Conservation (phyloP, 2,888 invertebrate species). For the Tachina grossa region DNA sequence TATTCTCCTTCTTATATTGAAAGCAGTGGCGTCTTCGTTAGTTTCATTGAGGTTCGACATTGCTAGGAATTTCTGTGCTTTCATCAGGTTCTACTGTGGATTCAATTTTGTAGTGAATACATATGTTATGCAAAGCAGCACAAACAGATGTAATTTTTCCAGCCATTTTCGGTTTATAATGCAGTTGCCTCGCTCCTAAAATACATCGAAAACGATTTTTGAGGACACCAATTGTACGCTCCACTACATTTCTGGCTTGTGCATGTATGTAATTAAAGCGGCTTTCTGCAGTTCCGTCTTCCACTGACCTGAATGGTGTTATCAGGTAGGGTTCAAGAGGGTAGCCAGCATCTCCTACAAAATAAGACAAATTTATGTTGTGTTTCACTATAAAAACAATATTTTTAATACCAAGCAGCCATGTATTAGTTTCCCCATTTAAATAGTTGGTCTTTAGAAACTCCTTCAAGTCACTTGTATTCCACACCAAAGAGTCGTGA, state of each 20-base stretch:
- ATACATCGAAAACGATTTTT: no score
- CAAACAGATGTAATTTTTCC: no score
- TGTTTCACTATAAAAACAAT: conserved; percentile 10
- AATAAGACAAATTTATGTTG: conserved; percentile 18
- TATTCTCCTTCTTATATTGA: no score
- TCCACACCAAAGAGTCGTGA: no score
- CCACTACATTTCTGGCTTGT: background rate
- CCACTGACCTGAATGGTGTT: conserved; percentile 16
- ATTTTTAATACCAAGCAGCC: conserved; percentile 18
- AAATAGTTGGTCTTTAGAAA: background rate
- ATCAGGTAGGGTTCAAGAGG: conserved; percentile 13
- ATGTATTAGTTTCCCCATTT: conserved; percentile 10
- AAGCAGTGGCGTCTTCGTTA: conserved; percentile 21
- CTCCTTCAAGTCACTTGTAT: background rate
- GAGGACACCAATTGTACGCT: no score
- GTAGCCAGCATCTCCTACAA: conserved; percentile 7
- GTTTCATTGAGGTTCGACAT: conserved; percentile 17
- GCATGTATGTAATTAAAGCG: conserved; percentile 23
- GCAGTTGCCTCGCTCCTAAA: no score
- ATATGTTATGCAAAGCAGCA: no score
- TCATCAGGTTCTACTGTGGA: conserved; percentile 17
- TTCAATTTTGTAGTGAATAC: background rate
- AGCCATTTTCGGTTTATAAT: no score
- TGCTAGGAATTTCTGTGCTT: conserved; percentile 18
- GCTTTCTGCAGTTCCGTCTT: conserved; percentile 14